Evolutionary conservation across 2,888 invertebrate genomes (phyloP).

Genomic region (Heliconius ethilla): DNA sequence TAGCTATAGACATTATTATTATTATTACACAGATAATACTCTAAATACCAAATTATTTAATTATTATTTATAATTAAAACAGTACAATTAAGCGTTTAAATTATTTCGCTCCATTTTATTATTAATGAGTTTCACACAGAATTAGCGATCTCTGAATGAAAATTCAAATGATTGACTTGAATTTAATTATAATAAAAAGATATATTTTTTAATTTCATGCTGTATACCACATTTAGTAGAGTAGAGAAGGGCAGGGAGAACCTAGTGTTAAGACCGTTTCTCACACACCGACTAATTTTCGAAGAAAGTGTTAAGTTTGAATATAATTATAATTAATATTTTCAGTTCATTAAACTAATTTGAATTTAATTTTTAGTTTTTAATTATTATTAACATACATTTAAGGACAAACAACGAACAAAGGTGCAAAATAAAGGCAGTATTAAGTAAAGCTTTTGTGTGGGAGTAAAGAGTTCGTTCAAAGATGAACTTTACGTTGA

Average conservation of each 20-base stretch:
- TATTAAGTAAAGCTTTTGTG: background rate
- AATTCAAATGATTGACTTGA: background rate
- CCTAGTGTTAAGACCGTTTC: too few species aligned
- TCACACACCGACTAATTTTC: too few species aligned
- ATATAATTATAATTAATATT: too few species aligned
- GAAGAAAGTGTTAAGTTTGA: too few species aligned
- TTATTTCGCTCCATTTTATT: background rate
- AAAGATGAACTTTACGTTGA: background rate
- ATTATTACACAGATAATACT: too few species aligned
- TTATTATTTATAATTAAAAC: background rate
- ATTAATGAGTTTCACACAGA: constrained; percentile 2
- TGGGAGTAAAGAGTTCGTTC: background rate
- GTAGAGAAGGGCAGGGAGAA: too few species aligned
- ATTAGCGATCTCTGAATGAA: background rate
- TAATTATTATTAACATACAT: too few species aligned
- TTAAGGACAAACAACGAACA: background rate
- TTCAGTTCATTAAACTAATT: too few species aligned
- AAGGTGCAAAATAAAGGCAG: background rate
- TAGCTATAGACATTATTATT: too few species aligned
- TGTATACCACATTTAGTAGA: too few species aligned
- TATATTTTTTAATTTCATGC: too few species aligned
- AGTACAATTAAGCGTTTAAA: background rate
- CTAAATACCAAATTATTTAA: background rate
- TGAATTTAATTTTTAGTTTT: too few species aligned
- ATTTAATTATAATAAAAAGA: constrained; percentile 2